These are phyloP conservation scores for Leuciscus waleckii DNA, from an alignment of 2,797 vertebrate genomes.

Conservation along the genomic window DNA sequence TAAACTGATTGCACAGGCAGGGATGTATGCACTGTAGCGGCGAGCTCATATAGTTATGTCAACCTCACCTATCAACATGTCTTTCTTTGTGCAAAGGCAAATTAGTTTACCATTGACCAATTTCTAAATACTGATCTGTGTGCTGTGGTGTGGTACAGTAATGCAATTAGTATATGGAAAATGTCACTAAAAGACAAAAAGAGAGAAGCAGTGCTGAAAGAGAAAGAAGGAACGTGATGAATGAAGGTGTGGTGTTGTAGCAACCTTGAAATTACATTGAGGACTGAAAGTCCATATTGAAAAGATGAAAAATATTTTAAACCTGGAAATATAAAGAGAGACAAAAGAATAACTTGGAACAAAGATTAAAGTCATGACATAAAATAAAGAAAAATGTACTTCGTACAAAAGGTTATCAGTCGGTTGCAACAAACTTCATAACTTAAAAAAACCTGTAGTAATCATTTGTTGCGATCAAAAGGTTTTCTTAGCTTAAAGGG, in stretches of 20 bases:
- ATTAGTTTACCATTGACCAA: conserved; percentile 35
- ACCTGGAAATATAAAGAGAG: not conserved
- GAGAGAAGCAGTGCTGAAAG: conserved; percentile 14
- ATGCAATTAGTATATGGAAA: conserved; percentile 38
- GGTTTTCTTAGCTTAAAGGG: not conserved
- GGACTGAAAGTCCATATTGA: not conserved
- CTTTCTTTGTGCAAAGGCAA: conserved; percentile 34
- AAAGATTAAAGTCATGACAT: not conserved
- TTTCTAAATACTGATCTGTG: conserved; percentile 44
- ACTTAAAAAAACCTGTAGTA: not conserved
- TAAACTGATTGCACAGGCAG: conserved; percentile 24
- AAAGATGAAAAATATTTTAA: not conserved
- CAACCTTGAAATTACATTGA: conserved; percentile 25
- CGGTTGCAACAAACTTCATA: not conserved
- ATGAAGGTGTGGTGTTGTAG: not conserved
- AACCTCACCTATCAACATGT: conserved; percentile 20
- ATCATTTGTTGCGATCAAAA: not conserved
- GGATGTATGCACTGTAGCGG: not conserved
- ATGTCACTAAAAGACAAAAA: conserved; percentile 39
- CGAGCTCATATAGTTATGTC: conserved; percentile 13
- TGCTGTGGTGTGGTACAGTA: conserved; percentile 15
- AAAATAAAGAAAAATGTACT: not conserved
- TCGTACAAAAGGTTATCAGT: not conserved
- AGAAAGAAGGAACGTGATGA: conserved; percentile 11
- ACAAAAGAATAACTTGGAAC: not conserved